Conservation (phyloP, 2,113 vertebrate genomes). For the Hemiscyllium ocellatum region DNA sequence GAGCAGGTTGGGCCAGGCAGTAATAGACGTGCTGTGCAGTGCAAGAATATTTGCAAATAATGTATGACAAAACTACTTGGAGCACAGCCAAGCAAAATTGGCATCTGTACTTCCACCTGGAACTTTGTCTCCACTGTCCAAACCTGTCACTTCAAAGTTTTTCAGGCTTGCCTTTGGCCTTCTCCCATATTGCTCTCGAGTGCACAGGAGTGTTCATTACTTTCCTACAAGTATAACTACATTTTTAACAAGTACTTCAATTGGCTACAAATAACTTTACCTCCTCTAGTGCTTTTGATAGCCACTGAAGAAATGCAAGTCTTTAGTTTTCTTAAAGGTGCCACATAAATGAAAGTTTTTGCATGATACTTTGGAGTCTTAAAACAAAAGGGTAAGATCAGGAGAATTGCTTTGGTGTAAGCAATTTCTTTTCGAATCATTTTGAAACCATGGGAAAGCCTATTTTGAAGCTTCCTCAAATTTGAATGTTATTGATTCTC, state of each 20-base stretch:
- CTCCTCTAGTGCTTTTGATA: neutral
- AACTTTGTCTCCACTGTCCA: no score
- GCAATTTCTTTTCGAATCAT: neutral
- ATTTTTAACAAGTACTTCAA: neutral
- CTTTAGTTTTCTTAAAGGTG: neutral
- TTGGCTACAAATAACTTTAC: neutral
- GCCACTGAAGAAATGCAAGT: neutral
- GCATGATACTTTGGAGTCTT: neutral
- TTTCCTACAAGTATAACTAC: neutral
- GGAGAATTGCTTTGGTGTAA: neutral
- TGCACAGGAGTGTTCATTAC: neutral
- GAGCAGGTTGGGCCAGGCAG: neutral
- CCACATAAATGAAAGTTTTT: neutral
- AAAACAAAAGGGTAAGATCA: neutral
- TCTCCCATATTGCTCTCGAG: neutral
- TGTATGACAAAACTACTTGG: neutral
- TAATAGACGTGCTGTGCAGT: neutral
- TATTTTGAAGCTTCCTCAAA: neutral
- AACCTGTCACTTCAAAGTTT: no score
- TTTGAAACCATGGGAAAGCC: neutral
- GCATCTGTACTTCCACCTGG: neutral
- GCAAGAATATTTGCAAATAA: neutral
- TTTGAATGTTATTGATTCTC: neutral
- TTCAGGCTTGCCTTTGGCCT: neutral
- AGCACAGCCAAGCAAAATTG: neutral